Base-by-base conservation (phyloP, 2,113 vertebrate species). In the Boulengeromyrus knoepffleri region DNA sequence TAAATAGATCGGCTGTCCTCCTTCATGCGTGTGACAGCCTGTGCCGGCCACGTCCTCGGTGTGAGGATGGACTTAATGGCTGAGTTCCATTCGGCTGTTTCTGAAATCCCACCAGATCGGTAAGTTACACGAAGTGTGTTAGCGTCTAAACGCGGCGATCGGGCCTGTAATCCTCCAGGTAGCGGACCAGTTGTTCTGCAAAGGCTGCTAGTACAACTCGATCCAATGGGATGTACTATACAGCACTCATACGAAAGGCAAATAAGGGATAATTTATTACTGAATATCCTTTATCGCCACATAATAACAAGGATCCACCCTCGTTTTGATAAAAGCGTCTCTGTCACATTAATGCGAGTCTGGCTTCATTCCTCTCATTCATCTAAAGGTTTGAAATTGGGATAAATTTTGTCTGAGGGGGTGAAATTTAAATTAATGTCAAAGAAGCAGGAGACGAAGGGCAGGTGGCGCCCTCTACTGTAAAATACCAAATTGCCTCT, bases 21-120 rank as follows among this genome's bases (percentile, higher is more conserved):
- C 80, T 84, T 89, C 66, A 39, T 53, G 47, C 66, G 47, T 83
- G 50, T 89, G 85, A 87, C 85, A 87, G 50, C 85, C n/a, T 27
- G 47, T 36, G 85, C n/a, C 13, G 46, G 47, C 13, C 50, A 87
- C 27, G 9, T 12, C 85, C 36, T 21, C 27, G 27, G 74, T 42
- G 36, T 84, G 31, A 42, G 39, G 50, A 52, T 84, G 47, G 17
- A 84, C 49, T 39, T 8, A 24, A 70, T 89, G 77, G 46, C 31
- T n/a, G 47, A 49, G 70, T 42, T 39, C 24, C 88, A 52, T 39
- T 42, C 27, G 46, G 27, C 15, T 53, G 36, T 49, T 39, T 89
- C 31, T 50, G 88, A 77, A 89, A 89, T 42, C 49, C 88, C 47
- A 13, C 17, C 88, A 89, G 88, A 83, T 53, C 46, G 70, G 49